Conservation (phyloP, 2,888 invertebrate genomes). For the Trachelus troglodyta region DNA sequence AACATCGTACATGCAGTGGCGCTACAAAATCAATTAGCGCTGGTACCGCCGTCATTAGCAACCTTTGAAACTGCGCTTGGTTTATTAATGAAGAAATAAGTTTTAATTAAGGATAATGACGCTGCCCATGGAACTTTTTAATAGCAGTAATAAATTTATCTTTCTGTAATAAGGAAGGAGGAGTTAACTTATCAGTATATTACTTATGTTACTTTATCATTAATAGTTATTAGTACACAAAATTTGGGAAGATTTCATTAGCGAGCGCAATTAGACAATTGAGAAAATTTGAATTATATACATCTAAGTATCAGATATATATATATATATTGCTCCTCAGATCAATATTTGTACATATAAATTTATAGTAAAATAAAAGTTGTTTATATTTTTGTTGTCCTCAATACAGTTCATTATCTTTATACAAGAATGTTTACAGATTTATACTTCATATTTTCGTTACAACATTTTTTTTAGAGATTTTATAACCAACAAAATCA, state of each 20-base stretch:
- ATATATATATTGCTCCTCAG: not conserved
- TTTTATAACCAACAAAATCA: not conserved
- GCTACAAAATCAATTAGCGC: slow-evolving; percentile 53
- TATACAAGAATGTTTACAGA: not conserved
- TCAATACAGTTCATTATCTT: not conserved
- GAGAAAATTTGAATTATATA: not conserved
- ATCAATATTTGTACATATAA: not conserved
- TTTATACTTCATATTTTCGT: not conserved
- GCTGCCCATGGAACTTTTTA: not conserved
- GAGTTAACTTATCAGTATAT: not conserved
- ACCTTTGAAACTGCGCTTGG: slow-evolving; percentile 55
- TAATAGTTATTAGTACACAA: not conserved
- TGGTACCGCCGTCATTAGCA: slow-evolving; percentile 54
- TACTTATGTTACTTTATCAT: not conserved
- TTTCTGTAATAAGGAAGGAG: not conserved
- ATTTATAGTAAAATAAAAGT: not conserved
- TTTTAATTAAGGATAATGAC: not conserved
- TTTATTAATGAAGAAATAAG: slow-evolving; percentile 38
- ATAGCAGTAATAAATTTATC: not conserved
- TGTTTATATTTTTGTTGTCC: not conserved
- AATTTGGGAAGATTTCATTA: not conserved
- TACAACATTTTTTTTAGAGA: not conserved
- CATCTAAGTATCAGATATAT: not conserved
- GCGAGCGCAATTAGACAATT: not conserved
- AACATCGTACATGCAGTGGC: slow-evolving; percentile 58